Base-by-base conservation (phyloP, 2,797 vertebrate genomes). In the Hapalemur alaotrensis region DNA sequence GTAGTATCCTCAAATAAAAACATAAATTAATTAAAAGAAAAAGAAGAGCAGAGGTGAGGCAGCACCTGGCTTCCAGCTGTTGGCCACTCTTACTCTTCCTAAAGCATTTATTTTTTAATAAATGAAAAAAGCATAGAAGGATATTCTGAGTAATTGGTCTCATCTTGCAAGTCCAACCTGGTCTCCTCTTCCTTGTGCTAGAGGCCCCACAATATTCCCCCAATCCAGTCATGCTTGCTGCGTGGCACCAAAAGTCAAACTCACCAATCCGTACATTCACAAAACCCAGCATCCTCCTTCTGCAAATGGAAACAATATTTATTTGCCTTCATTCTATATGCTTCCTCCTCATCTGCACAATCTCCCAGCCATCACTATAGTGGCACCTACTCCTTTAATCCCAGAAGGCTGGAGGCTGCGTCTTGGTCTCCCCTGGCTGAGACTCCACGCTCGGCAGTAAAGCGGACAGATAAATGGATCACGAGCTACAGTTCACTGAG, bases 401-500 rank as follows among this genome's bases (percentile, higher is more conserved):
- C 28, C 25, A 2, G 35, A 48, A 32, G 92, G 12, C 35, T 1
- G 14, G 6, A 8, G 54, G 89, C 2, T 35, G 9, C 3, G 3
- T 32, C 23, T 13, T 0, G 10, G 1, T 28, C 17, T 13, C 28
- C 9, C 23, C 52, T 1, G 11, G 7, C 38, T 10, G 1, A 30
- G 46, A 41, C 41, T 5, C 52, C 3, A 2, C 5, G 9, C 15
- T 32, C 0, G 0, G 12, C 5, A 28, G 85, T 1, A 18, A 15
- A 20, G 18, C 0, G 0, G 1, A 15, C 6, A 22, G 23, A 75
- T 5, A 15, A 23, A 63, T 0, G 9, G 3, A 57, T 25, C 38
- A 38, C 0, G 12, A 35, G 35, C 20, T 4, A 20, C 4, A 0
- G 11, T 14, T 7, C 32, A 1, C 6, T 1, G 11, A 32, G 22